Evolutionary conservation across 2,888 invertebrate species (phyloP).

Genomic region (Pristionchus mayeri): DNA sequence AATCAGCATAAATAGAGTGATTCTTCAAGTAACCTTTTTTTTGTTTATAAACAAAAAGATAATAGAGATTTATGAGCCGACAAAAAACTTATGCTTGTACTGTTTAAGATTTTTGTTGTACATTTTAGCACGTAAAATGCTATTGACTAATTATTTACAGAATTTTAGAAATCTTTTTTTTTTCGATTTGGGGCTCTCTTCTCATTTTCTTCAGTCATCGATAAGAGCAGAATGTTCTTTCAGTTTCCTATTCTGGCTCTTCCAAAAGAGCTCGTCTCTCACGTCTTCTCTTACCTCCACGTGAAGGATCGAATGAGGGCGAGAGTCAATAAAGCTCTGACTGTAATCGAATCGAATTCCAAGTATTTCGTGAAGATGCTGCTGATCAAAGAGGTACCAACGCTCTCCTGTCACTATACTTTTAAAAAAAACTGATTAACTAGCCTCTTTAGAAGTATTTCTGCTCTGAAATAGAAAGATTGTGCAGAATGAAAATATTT

Average conservation of each 20-base stretch:
- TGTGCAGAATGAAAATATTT: background rate
- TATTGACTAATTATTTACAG: background rate
- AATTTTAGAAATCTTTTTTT: background rate
- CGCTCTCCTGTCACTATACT: no score
- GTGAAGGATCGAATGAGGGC: background rate
- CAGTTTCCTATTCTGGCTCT: background rate
- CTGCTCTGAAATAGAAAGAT: background rate
- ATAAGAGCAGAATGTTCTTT: no score
- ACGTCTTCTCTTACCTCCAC: background rate
- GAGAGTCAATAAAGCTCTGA: background rate
- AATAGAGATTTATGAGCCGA: no score
- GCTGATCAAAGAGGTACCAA: no score
- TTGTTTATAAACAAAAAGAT: no score
- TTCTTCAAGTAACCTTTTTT: no score
- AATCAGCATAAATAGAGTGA: no score
- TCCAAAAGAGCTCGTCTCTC: background rate
- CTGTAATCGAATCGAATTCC: background rate
- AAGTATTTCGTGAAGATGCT: background rate
- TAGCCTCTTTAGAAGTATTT: background rate
- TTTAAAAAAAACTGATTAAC: no score
- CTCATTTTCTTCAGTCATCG: no score
- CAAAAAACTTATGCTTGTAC: no score
- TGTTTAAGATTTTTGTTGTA: background rate
- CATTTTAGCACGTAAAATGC: background rate
- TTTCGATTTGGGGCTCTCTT: background rate